Percentiles rank a stretch among this genome's conserved stretches.
phyloP scores from a whole-genome alignment of 1,140 invertebrate genomes.

The Psix sp. region DNA sequence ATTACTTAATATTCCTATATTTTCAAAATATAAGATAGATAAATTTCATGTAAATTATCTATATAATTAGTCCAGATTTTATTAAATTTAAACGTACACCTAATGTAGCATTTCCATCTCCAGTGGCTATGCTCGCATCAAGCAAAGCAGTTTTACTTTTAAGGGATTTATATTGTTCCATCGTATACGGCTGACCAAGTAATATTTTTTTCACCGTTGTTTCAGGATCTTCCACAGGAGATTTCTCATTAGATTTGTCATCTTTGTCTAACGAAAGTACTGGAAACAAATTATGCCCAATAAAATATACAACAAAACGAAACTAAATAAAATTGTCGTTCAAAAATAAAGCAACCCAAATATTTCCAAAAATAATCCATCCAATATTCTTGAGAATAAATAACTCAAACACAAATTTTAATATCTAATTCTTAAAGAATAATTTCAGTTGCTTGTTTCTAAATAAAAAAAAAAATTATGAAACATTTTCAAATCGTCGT shows the following conservation, averaged over 20 bases:
- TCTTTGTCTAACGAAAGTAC: constrained; percentile 67
- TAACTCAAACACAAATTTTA: too few species aligned
- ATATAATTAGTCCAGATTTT: too few species aligned
- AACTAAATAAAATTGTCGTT: neutral
- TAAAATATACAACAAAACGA: neutral
- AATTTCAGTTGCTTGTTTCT: too few species aligned
- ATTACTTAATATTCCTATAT: neutral
- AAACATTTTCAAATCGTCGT: too few species aligned
- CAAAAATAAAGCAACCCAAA: too few species aligned
- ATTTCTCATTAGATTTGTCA: constrained; percentile 60
- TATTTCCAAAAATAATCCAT: too few species aligned
- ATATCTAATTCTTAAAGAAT: too few species aligned
- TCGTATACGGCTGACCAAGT: constrained; percentile 72
- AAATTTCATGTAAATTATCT: too few species aligned
- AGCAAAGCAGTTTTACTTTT: constrained; percentile 76
- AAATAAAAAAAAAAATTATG: too few species aligned
- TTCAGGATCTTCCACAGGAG: constrained; percentile 63
- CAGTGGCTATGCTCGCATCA: constrained; percentile 74
- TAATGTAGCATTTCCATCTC: constrained; percentile 79
- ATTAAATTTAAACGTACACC: constrained; percentile 73
- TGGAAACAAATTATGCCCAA: constrained; percentile 14
- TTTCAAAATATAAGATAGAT: constrained; percentile 16
- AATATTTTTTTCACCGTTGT: constrained; percentile 74
- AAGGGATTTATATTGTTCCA: constrained; percentile 78
- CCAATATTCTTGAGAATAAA: too few species aligned